These are phyloP conservation scores for Pteruthius melanotis DNA, from an alignment of 2,113 vertebrate species.

Conservation along the genomic window DNA sequence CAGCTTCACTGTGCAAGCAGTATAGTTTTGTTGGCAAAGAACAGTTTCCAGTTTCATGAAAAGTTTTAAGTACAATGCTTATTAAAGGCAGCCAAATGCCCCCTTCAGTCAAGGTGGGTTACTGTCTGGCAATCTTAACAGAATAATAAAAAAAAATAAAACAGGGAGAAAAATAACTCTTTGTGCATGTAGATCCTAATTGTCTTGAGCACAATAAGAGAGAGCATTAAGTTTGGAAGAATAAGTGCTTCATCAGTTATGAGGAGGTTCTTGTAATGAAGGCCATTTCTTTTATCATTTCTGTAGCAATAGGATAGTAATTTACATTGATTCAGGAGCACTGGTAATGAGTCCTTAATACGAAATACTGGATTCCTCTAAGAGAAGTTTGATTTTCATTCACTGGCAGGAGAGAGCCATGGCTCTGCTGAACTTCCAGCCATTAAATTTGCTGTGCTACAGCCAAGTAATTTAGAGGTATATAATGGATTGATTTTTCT, in stretches of 20 bases:
- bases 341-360: background rate
- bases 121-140: background rate
- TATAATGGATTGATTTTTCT: background rate
- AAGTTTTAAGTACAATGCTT: background rate
- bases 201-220: background rate
- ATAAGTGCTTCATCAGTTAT: background rate
- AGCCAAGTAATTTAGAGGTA: background rate
- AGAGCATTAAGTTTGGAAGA: background rate
- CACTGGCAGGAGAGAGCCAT: background rate
- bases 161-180: background rate
- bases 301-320: background rate
- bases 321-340: background rate
- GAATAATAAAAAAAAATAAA: background rate
- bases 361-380: background rate
- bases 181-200: background rate
- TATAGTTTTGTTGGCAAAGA: background rate
- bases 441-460: background rate
- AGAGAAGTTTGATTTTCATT: background rate
- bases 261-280: background rate
- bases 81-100: background rate
- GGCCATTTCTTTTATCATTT: background rate
- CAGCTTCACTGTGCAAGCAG: background rate
- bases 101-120: background rate
- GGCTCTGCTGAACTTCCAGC: background rate
- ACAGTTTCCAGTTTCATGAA: background rate